Evolutionary conservation across 2,797 vertebrate genomes (phyloP).

Genomic region (Tragopan temminckii): DNA sequence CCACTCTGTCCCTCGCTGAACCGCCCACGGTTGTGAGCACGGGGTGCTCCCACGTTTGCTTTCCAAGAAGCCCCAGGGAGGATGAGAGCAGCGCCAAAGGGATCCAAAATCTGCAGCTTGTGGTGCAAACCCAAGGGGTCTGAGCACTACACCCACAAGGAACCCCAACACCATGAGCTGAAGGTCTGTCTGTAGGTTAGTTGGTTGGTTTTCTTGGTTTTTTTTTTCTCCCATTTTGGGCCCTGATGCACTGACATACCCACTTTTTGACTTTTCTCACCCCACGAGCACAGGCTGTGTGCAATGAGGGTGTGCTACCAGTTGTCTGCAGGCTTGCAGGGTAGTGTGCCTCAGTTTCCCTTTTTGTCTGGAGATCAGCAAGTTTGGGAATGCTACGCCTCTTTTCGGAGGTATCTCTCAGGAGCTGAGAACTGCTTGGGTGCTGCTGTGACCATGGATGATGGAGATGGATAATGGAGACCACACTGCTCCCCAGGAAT

Average conservation of each 20-base stretch:
- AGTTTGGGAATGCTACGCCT: background rate
- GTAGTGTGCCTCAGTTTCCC: background rate
- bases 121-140: accelerated
- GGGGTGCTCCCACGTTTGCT: background rate
- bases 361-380: background rate
- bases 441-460: background rate
- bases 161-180: background rate
- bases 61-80: accelerated
- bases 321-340: background rate
- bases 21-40: accelerated
- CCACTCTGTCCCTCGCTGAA: slow-evolving; percentile 17
- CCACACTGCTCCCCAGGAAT: background rate
- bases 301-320: background rate
- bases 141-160: background rate
- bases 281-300: accelerated
- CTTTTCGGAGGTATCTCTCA: background rate
- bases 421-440: background rate
- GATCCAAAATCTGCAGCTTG: background rate
- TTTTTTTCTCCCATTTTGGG: background rate
- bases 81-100: accelerated
- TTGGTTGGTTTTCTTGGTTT: accelerated
- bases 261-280: background rate
- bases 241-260: no score
- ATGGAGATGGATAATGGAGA: background rate
- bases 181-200: background rate